Percentiles rank a stretch among this genome's conserved stretches.
Conservation (phyloP, 2,113 vertebrate genomes). For the Oceanites oceanicus region DNA sequence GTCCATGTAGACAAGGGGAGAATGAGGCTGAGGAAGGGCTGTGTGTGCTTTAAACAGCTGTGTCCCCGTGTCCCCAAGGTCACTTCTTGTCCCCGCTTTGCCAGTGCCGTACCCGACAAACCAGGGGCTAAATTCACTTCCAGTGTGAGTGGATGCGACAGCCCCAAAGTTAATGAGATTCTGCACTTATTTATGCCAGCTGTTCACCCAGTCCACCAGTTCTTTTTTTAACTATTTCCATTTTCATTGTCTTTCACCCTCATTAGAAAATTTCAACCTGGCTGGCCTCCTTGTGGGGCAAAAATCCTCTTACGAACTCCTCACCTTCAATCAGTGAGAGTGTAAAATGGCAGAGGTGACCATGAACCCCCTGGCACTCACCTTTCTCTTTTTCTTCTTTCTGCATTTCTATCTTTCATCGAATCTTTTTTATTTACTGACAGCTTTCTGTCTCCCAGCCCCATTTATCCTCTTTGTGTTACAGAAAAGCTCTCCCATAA, state of each 20-base stretch:
- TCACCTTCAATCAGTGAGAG: not conserved
- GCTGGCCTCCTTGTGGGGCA: not conserved
- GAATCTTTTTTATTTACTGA: not conserved
- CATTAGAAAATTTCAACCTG: not conserved
- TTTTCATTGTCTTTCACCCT: not conserved
- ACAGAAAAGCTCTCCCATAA: not conserved
- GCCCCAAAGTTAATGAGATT: not conserved
- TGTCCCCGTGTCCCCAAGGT: not conserved
- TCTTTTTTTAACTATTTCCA: not conserved
- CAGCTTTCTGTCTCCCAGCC: not conserved
- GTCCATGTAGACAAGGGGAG: not conserved
- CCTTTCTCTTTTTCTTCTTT: not conserved
- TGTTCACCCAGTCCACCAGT: not conserved
- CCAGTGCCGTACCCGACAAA: not conserved
- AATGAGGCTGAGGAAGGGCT: not conserved
- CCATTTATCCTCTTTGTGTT: not conserved
- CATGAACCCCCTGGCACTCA: not conserved
- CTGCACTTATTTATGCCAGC: not conserved
- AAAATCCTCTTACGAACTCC: not conserved
- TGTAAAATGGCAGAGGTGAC: not conserved
- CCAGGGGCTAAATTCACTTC: not conserved
- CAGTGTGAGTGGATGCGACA: not conserved
- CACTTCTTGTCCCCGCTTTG: fast-evolving
- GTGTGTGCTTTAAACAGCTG: not conserved
- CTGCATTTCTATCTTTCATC: not conserved